A percentile compares a stretch with the other conserved stretches of the same genome.
Evolutionary conservation across 2,797 vertebrate species (phyloP).

Genomic region (Eospalax fontanierii): DNA sequence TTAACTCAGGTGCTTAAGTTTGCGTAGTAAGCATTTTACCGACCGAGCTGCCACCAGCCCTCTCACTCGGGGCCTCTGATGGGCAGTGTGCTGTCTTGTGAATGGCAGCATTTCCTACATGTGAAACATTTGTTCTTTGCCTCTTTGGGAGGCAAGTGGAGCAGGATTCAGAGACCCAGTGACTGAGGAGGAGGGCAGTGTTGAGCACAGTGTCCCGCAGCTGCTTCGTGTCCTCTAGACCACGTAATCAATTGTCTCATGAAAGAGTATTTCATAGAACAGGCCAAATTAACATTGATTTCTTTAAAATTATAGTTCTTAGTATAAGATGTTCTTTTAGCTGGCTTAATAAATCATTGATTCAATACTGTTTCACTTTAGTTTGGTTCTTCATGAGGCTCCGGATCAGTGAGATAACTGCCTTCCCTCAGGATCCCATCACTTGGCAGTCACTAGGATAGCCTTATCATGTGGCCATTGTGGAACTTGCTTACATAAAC

Average conservation of each 20-base stretch:
- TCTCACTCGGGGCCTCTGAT: not conserved
- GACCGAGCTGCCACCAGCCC: not conserved
- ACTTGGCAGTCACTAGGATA: not conserved
- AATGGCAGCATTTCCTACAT: not conserved
- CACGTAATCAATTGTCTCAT: not conserved
- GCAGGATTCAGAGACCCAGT: not conserved
- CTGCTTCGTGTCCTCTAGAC: not conserved
- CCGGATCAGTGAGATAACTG: not conserved
- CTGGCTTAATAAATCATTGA: not conserved
- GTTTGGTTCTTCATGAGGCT: not conserved
- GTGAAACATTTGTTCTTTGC: not conserved
- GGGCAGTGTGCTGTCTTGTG: not conserved
- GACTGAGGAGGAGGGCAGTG: not conserved
- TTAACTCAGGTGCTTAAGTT: not conserved
- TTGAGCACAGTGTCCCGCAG: not conserved
- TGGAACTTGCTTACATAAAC: not conserved
- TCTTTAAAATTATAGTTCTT: constrained; percentile 17
- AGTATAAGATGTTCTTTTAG: not conserved
- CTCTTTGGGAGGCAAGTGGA: no score
- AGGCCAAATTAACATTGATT: not conserved
- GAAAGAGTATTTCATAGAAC: not conserved
- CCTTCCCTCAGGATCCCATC: not conserved
- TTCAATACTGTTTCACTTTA: constrained; percentile 22
- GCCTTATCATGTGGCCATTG: not conserved
- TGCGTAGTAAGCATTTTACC: not conserved